Conservation (phyloP, 2,888 invertebrate species). For the Pachycephus smyrnensis region DNA sequence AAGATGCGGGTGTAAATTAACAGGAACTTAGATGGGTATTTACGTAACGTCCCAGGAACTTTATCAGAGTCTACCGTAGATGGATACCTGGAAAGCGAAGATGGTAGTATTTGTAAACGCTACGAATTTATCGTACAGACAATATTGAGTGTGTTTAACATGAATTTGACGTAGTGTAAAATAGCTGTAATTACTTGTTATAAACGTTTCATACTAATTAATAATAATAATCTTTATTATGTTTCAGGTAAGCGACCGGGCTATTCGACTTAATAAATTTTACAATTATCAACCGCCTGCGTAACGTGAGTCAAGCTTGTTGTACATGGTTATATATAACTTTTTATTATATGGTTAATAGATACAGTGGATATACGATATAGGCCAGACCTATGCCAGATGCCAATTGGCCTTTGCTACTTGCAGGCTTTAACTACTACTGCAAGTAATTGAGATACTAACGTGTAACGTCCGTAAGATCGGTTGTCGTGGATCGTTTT, state of each 20-base stretch:
- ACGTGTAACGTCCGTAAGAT: neutral
- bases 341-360: neutral
- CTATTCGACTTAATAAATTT: neutral
- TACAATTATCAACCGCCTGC: neutral
- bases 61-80: neutral
- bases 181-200: neutral
- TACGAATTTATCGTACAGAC: neutral
- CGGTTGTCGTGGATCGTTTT: neutral
- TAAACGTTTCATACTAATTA: neutral
- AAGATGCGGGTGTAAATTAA: neutral
- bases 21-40: neutral
- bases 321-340: neutral
- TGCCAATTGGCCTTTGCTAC: neutral
- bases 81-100: neutral
- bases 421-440: neutral
- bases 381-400: neutral
- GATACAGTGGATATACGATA: neutral
- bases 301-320: neutral
- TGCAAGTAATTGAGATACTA: neutral
- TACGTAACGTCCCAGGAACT: neutral
- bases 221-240: constrained; percentile 19
- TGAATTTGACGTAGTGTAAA: neutral
- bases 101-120: neutral
- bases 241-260: constrained; percentile 41
- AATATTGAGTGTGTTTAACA: neutral